These are phyloP conservation scores for Chunga burmeisteri DNA, from an alignment of 2,113 vertebrate species.

Conservation along the genomic window DNA sequence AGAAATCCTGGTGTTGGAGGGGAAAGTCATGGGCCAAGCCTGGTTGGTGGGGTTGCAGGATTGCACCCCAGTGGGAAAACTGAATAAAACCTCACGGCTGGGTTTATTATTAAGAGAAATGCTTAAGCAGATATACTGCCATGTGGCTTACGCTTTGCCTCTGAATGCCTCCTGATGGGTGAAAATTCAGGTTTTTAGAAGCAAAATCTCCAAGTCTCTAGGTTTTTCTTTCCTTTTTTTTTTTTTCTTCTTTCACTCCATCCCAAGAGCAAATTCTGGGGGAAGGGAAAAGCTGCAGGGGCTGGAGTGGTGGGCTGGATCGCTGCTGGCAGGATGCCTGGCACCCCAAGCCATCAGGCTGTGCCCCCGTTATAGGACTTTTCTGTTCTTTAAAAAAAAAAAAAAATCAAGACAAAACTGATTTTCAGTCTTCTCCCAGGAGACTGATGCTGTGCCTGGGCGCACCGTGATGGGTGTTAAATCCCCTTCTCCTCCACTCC, in stretches of 20 bases:
- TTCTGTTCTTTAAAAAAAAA: neutral
- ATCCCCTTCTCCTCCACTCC: neutral
- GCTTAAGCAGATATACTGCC: neutral
- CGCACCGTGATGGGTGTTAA: neutral
- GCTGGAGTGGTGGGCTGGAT: neutral
- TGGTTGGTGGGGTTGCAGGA: neutral
- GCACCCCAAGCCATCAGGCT: neutral
- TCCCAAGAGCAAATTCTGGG: neutral
- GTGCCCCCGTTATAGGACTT: neutral
- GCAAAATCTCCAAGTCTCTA: neutral
- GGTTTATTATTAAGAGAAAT: neutral
- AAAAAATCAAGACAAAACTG: neutral
- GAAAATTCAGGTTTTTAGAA: neutral
- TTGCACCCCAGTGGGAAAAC: neutral
- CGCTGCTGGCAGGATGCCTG: neutral
- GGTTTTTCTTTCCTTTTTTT: neutral
- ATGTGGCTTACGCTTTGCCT: neutral
- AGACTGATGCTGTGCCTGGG: neutral
- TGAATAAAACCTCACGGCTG: neutral
- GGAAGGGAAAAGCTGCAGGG: neutral
- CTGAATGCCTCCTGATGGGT: neutral
- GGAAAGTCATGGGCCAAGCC: constrained; percentile 9
- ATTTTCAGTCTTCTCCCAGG: constrained; percentile 36
- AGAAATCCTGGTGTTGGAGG: neutral
- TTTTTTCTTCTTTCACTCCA: neutral